Base-by-base conservation (phyloP, 2,113 vertebrate genomes). In the Rafetus swinhoei region DNA sequence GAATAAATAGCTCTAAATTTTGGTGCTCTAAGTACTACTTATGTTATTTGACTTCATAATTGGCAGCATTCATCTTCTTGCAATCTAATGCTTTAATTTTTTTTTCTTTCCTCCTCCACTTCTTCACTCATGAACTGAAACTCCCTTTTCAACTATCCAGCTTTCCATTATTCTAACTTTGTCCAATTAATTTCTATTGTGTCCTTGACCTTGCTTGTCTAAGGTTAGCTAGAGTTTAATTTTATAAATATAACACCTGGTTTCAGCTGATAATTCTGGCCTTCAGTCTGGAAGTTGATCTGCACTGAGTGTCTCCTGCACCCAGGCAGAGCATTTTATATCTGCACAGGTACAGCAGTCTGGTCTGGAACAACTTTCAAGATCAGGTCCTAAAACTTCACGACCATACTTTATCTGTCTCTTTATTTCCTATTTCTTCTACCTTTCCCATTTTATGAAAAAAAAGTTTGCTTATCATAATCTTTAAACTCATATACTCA, bases 391-490 rank as follows among this genome's bases (percentile, higher is more conserved):
- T 52, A 94, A 95, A 89, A 65, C 79, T 86, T 74, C 92, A 3
- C 7, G 82, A 0, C 35, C 84, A 86, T 7, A 54, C 2, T 81
- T n/a, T 89, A 12, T 39, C 72, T 7, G 14, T 65, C 27, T 76
- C 22, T 81, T 62, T 82, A 91, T 82, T 74, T 79, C 95, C 92
- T 65, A 86, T 35, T 74, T 84, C 35, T 93, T 32, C 79, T 54
- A 54, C 56, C 54, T 15, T 54, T 86, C 65, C 77, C 2, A 5
- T 86, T 89, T 89, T 90, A 72, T 94, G 92, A 86, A 85, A 89
- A 54, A 35, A 62, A 24, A 29, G 87, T 94, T 85, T 62, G 52
- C 5, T 82, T 39, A 74, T 65, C 14, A 14, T 65, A 29, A 32
- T 65, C n/a, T 27, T 79, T 86, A 87, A 39, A 60, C 14, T 54